These are phyloP conservation scores for Apostichopus californicus DNA, from an alignment of 35 echinoderm and acorn worm genomes.

Conservation along the genomic window DNA sequence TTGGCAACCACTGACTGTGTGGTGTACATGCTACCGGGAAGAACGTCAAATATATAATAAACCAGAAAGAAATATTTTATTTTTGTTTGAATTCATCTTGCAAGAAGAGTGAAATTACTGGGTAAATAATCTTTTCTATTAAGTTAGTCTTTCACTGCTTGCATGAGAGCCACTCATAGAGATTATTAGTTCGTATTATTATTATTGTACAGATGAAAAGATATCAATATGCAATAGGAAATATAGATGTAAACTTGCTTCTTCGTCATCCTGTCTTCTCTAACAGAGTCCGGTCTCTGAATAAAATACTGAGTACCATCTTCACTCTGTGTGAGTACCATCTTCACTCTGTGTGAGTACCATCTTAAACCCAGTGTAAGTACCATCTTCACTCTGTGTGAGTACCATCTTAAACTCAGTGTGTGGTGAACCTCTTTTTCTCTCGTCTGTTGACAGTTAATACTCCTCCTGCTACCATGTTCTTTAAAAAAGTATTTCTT, in stretches of 20 bases:
- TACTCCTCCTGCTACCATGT: too few species aligned
- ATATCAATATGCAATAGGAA: conserved; percentile 48
- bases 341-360: too few species aligned
- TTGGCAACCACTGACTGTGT: background rate
- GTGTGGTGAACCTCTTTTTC: too few species aligned
- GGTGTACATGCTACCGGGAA: background rate
- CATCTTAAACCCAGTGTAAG: too few species aligned
- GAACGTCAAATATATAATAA: background rate
- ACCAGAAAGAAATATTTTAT: background rate
- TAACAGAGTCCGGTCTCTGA: background rate
- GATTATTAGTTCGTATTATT: conserved; percentile 33
- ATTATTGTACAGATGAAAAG: conserved; percentile 39
- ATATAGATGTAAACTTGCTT: conserved; percentile 31
- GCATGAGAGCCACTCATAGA: conserved; percentile 39
- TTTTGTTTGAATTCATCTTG: background rate
- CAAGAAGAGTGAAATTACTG: background rate
- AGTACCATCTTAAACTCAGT: too few species aligned
- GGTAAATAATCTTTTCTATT: background rate
- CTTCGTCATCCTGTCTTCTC: too few species aligned
- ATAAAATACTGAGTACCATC: too few species aligned
- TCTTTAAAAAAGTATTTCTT: too few species aligned
- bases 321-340: too few species aligned
- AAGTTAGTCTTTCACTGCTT: conserved; percentile 42
- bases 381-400: too few species aligned
- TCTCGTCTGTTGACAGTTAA: too few species aligned